Evolutionary conservation across 2,113 vertebrate species (phyloP).

Genomic region (Cebus imitator): DNA sequence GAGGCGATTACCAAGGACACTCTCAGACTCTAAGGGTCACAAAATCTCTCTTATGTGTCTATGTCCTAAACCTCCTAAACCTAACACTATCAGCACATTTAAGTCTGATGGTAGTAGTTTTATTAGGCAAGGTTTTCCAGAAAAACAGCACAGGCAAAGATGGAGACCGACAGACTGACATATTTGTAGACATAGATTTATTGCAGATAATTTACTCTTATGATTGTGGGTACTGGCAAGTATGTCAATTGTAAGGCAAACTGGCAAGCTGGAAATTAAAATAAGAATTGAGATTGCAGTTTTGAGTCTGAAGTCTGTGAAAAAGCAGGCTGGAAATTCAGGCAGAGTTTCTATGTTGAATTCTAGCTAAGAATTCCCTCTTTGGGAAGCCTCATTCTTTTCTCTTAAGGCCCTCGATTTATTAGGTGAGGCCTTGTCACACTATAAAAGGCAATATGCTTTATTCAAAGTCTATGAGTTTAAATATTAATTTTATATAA

Average conservation of each 20-base stretch:
- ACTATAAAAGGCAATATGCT: neutral
- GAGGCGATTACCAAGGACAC: neutral
- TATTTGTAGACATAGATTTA: neutral
- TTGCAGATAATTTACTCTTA: neutral
- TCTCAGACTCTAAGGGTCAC: neutral
- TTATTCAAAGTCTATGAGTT: neutral
- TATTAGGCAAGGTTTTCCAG: neutral
- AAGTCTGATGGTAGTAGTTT: neutral
- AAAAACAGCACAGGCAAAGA: neutral
- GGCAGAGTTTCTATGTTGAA: neutral
- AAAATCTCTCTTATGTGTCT: neutral
- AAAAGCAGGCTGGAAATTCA: neutral
- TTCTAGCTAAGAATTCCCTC: neutral
- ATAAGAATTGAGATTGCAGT: neutral
- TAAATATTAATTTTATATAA: neutral
- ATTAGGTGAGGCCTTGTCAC: neutral
- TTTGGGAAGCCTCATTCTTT: neutral
- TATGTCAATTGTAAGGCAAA: neutral
- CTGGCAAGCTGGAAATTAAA: neutral
- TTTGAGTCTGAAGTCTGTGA: neutral
- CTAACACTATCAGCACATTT: neutral
- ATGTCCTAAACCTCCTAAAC: neutral
- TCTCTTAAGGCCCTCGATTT: neutral
- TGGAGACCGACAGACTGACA: neutral
- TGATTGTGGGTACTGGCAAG: neutral